Conservation (phyloP, 1,140 invertebrate genomes). For the Glomeris maerens region DNA sequence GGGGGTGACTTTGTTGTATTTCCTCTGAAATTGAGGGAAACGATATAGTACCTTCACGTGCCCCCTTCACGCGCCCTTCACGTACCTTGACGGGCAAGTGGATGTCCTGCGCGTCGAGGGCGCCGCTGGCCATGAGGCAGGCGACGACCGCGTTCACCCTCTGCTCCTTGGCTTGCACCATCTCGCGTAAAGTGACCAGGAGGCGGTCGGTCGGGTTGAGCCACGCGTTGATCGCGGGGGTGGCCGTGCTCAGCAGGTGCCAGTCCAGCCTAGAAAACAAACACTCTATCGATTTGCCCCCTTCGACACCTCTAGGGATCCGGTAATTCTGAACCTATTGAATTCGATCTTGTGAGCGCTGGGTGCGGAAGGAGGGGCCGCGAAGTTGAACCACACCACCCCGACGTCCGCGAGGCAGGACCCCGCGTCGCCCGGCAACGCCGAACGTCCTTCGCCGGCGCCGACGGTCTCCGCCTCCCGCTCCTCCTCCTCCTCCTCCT, state of each 20-base stretch:
- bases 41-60: conserved; percentile 2
- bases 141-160: conserved; percentile 56
- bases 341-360: conserved; percentile 91
- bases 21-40: conserved; percentile 47
- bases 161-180: conserved; percentile 58
- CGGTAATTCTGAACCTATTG: conserved; percentile 47
- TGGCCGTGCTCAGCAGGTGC: conserved; percentile 89
- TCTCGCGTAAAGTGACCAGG: conserved; percentile 61
- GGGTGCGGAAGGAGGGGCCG: conserved; percentile 81
- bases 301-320: not conserved
- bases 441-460: not conserved
- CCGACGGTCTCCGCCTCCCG: not conserved
- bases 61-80: not conserved
- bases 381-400: conserved; percentile 93
- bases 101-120: conserved; percentile 64
- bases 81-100: conserved; percentile 68
- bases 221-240: conserved; percentile 92
- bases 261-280: conserved; percentile 59
- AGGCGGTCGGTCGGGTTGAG: conserved; percentile 86
- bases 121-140: conserved; percentile 88
- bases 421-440: conserved; percentile 31
- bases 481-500: conserved; percentile 10
- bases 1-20: conserved; percentile 73
- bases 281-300: no score
- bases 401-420: conserved; percentile 57